Evolutionary conservation across 2,797 vertebrate genomes (phyloP).

Genomic region (Aselliscus stoliczkanus): DNA sequence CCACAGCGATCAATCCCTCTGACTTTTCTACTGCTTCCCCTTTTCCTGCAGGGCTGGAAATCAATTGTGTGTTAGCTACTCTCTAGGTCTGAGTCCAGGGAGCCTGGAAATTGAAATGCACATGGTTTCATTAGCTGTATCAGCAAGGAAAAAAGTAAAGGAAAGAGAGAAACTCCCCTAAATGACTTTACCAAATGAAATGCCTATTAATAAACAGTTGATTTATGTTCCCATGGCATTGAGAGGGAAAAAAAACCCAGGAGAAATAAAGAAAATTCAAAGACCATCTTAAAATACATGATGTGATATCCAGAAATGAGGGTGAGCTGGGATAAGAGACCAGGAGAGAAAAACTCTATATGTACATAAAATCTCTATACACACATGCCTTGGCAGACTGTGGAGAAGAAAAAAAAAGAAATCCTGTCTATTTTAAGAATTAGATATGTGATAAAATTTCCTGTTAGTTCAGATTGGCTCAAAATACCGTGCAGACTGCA

Average conservation of each 20-base stretch:
- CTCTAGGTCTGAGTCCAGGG: slow-evolving; percentile 48
- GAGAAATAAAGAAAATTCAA: slow-evolving; percentile 28
- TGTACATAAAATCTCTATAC: slow-evolving; percentile 22
- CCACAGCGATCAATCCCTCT: slow-evolving; percentile 67
- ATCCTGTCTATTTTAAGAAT: slow-evolving; percentile 68
- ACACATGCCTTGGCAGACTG: slow-evolving; percentile 49
- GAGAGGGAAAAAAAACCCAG: background rate
- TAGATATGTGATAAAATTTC: slow-evolving; percentile 62
- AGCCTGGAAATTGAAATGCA: slow-evolving; percentile 66
- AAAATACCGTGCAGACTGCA: slow-evolving; percentile 65
- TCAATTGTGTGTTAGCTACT: slow-evolving; percentile 71
- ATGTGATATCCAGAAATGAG: background rate
- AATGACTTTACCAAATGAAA: slow-evolving; percentile 46
- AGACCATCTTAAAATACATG: background rate
- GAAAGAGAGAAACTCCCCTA: background rate
- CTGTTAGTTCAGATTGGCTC: slow-evolving; percentile 63
- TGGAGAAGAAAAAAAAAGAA: background rate
- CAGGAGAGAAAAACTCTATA: background rate
- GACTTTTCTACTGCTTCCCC: slow-evolving; percentile 63
- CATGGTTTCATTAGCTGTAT: slow-evolving; percentile 57
- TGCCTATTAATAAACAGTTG: background rate
- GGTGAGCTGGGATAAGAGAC: background rate
- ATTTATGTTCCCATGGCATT: background rate
- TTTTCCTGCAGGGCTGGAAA: slow-evolving; percentile 68
- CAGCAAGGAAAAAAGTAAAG: background rate